Evolutionary conservation across 2,797 vertebrate genomes (phyloP).

Genomic region (Xenops minutus): DNA sequence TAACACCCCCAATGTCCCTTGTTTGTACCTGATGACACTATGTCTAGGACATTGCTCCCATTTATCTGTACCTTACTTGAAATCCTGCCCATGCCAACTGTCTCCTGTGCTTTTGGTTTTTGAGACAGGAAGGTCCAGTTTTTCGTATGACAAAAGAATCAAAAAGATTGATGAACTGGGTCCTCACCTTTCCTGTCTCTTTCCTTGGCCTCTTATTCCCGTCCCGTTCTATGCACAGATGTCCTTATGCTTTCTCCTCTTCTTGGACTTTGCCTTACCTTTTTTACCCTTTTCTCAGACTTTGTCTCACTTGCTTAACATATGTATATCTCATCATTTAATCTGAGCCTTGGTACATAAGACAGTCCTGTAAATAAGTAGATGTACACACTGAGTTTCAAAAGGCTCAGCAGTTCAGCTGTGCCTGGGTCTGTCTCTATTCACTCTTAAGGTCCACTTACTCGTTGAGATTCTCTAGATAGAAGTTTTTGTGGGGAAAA

Average conservation of each 20-base stretch:
- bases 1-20: background rate
- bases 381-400: background rate
- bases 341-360: background rate
- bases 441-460: background rate
- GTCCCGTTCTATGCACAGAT: background rate
- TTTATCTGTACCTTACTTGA: background rate
- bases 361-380: background rate
- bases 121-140: background rate
- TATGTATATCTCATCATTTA: background rate
- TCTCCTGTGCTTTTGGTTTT: background rate
- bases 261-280: background rate
- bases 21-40: background rate
- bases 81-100: background rate
- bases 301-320: background rate
- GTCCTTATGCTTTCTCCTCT: background rate
- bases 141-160: background rate
- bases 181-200: background rate
- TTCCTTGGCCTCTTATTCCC: background rate
- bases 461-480: accelerated
- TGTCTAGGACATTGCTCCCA: background rate
- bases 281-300: background rate
- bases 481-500: background rate
- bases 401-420: background rate
- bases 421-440: background rate
- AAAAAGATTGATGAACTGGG: background rate